A percentile compares a stretch with the other conserved stretches of the same genome.
Conservation (phyloP, 2,888 invertebrate genomes). For the Dorcus hopei region DNA sequence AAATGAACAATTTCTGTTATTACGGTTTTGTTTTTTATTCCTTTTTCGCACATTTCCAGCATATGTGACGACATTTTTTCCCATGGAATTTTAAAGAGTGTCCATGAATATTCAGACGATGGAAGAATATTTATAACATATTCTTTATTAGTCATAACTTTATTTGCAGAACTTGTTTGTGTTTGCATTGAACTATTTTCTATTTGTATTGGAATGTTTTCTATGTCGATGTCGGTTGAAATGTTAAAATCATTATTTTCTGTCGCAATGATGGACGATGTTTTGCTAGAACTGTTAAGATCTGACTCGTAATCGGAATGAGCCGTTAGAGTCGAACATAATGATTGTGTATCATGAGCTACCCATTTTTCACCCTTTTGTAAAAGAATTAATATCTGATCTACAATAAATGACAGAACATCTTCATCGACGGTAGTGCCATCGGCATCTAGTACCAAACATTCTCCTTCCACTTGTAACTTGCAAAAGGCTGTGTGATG, state of each 20-base stretch:
- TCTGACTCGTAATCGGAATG: too few species aligned
- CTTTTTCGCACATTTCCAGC: constrained; percentile 11
- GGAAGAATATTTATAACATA: too few species aligned
- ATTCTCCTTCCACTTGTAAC: constrained; percentile 5
- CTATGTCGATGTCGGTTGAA: not conserved
- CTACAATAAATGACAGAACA: not conserved
- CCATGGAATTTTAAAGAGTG: constrained; percentile 15
- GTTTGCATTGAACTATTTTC: not conserved
- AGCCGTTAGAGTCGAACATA: too few species aligned
- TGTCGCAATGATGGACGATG: too few species aligned
- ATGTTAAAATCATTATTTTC: too few species aligned
- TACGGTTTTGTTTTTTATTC: constrained; percentile 5
- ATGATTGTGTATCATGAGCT: not conserved
- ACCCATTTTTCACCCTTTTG: constrained; percentile 3
- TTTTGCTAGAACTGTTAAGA: too few species aligned
- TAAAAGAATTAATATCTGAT: constrained; percentile 5
- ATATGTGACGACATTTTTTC: constrained; percentile 14
- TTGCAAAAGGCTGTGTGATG: not conserved
- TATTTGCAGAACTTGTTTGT: not conserved
- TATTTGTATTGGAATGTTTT: not conserved
- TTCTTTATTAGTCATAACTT: not conserved
- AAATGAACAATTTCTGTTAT: constrained; percentile 16
- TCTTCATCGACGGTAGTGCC: constrained; percentile 6
- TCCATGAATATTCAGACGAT: constrained; percentile 11
- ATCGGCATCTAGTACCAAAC: constrained; percentile 4